Evolutionary conservation across 2,797 vertebrate species (phyloP), one percentile per base, ranked within the genome.

Genomic region (Hydrophis major): DNA sequence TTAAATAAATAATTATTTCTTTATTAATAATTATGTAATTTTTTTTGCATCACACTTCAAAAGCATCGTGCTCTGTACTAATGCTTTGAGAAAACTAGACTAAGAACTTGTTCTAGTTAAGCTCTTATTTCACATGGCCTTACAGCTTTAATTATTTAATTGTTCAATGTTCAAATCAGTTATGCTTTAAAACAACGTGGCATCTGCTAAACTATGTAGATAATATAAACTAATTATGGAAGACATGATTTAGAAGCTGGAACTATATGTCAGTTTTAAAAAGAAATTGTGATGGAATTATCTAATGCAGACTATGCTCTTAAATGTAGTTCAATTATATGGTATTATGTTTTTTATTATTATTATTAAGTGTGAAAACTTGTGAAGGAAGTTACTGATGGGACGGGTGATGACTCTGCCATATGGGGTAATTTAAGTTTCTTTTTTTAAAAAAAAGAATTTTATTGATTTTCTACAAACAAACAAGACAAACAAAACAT

Each of bases 311-410:
- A 20, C 89, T 94, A 94, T 96, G 94, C 95, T 93, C 93, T 90
- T 93, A 94, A 66, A 91, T 92, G 60, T 94, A 94, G 96, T 90
- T 90, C 92, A 95, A 95, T 96, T 96, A 96, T 94, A 92, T 90
- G 74, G 66, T 94, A 96, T 96, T 87, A n/a, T 87, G 95, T 57
- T 93, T 95, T 78, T 93, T 95, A 27, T 11, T 22, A 1, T 53
- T 53, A 95, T 47, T 47, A 47, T 47, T 93, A 90, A 96, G 93
- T 95, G 95, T 96, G 92, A 47, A 47, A 78, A 92, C 93, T 91
- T 90, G 32, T 1, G 93, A 93, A 89, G 90, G 66, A 59, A 32
- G 37, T 47, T 6, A 11, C 0, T 14, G 1, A 47, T 69, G 10
- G 27, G 86, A 55, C 6, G 0, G 32, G 14, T 56, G 8, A 7